Base-by-base conservation (phyloP, 1,140 invertebrate genomes). In the Mamestra configurata region DNA sequence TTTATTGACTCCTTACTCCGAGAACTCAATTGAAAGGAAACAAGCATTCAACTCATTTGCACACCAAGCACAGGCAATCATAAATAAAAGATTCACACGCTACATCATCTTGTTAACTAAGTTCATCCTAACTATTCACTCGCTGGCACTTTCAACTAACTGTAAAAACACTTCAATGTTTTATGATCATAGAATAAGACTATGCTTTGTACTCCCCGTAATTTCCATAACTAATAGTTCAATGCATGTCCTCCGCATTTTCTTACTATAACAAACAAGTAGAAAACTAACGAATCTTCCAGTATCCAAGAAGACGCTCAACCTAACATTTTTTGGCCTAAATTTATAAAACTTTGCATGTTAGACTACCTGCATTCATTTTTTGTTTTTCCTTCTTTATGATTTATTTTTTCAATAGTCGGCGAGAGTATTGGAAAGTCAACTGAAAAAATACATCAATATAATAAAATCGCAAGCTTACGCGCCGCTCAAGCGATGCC, bases 401-500 rank as follows among this genome's bases (percentile, higher is more conserved):
- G 81, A 79, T 88, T 92, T 85, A 90, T 93, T 91, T 91, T 95
- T 91, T 93, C 86, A 84, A 92, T 95, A 96, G 96, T 95, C 94
- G 85, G 95, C 95, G 85, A 95, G 95, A 88, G 91, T 92, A 91
- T 92, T 96, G 96, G 97, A 97, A 96, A 96, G 93, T 91, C 95
- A 96, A 89, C 95, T 97, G 95, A 96, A 96, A 95, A 96, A 96
- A 95, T 96, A 96, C 92, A 96, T 97, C 92, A 96, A 95, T 90
- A 96, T 96, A 90, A 95, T 95, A 94, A 96, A 96, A 92, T 96
- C 96, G 84, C 97, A 97, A 95, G 96, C 96, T 87, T 96, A 97
- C 92, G 96, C 96, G 85, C 96, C 97, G 75, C 95, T 98, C 91
- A 97, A 97, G 96, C 96, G 97, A 93, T 97, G 97, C 93, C 96